Evolutionary conservation across 2,797 vertebrate genomes (phyloP).

Genomic region (Poeciliopsis infans): DNA sequence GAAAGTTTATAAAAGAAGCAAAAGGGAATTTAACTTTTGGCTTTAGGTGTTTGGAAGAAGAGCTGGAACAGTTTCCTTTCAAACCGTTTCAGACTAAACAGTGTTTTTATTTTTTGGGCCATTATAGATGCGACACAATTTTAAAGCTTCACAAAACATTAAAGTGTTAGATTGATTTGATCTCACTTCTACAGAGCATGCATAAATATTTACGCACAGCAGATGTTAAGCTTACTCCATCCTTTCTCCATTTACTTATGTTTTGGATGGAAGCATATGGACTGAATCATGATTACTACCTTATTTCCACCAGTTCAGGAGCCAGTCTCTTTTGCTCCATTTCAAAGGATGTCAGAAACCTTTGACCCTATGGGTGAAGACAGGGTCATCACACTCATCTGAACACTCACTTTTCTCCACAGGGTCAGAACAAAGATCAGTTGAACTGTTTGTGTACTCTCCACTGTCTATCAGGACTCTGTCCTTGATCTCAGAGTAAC

Average conservation of each 20-base stretch:
- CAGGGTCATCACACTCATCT: conserved; percentile 47
- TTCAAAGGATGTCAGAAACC: conserved; percentile 67
- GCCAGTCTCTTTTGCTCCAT: conserved; percentile 50
- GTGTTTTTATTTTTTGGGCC: neutral
- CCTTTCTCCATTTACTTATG: conserved; percentile 2
- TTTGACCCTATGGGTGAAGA: conserved; percentile 64
- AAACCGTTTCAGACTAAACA: no score
- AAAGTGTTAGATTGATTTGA: neutral
- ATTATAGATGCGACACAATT: neutral
- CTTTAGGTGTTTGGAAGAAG: neutral
- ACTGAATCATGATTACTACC: conserved; percentile 41
- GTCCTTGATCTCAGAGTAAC: conserved; percentile 58
- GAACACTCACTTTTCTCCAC: conserved; percentile 24
- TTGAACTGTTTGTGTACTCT: conserved; percentile 8
- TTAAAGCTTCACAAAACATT: neutral
- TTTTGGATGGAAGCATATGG: neutral
- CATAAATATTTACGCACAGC: neutral
- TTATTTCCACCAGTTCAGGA: conserved; percentile 51
- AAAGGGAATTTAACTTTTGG: neutral
- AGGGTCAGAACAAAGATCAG: conserved; percentile 53
- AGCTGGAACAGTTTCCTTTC: neutral
- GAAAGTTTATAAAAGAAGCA: neutral
- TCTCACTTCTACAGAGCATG: neutral
- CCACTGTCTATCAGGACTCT: conserved; percentile 14
- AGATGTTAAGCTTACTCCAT: neutral